These are phyloP conservation scores for Mustela lutreola DNA, from an alignment of 2,113 vertebrate genomes.

Conservation along the genomic window DNA sequence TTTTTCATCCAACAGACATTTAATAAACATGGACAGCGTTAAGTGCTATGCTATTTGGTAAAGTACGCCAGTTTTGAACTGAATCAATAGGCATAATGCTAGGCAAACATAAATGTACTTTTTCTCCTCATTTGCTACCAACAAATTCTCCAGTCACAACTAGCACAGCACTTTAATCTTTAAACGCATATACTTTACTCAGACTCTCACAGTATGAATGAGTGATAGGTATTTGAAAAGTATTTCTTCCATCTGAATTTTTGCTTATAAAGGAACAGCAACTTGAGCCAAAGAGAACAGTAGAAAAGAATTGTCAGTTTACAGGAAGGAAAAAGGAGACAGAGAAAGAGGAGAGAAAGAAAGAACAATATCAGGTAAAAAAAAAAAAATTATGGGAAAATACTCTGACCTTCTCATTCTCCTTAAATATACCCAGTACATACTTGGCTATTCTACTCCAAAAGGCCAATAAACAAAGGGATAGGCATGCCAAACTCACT, in stretches of 20 bases:
- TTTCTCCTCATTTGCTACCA: not conserved
- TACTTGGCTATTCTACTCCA: not conserved
- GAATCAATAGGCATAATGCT: not conserved
- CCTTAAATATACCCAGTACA: not conserved
- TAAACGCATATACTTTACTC: not conserved
- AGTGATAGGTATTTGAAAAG: not conserved
- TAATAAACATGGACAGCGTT: not conserved
- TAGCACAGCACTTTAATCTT: not conserved
- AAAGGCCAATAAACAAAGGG: not conserved
- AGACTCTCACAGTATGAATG: not conserved
- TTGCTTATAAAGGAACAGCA: not conserved
- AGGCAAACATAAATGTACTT: not conserved
- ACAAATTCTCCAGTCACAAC: not conserved
- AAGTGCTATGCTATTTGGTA: not conserved
- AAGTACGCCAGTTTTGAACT: not conserved
- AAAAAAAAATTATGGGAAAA: not conserved
- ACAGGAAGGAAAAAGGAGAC: not conserved
- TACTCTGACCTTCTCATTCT: not conserved
- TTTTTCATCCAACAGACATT: not conserved
- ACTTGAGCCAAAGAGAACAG: not conserved
- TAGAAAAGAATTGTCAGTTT: not conserved
- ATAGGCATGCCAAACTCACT: not conserved
- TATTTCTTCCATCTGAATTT: not conserved
- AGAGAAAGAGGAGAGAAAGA: not conserved
- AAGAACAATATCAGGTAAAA: not conserved